Evolutionary conservation across 1,140 invertebrate genomes (phyloP).

Genomic region (Camponotus pennsylvanicus): DNA sequence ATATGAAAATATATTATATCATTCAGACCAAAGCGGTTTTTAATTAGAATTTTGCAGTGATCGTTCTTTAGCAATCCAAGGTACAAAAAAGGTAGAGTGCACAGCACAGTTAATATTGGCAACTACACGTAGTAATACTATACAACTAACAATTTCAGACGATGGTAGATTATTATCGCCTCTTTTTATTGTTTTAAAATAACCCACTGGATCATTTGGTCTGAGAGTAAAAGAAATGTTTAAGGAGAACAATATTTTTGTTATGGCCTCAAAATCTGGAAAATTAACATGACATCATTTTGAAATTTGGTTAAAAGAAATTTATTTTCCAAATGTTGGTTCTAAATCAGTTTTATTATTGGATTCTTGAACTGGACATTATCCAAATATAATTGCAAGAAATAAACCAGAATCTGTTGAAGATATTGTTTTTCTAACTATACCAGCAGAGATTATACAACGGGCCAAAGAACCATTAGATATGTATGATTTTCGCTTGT

Average conservation of each 20-base stretch:
- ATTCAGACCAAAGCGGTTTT: not conserved
- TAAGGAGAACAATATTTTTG: not conserved
- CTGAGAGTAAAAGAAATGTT: not conserved
- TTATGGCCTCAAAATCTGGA: not conserved
- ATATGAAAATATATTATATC: conserved; percentile 11
- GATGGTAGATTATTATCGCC: not conserved
- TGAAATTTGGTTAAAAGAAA: not conserved
- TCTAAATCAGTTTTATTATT: not conserved
- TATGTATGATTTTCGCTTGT: not conserved
- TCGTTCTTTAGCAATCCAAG: not conserved
- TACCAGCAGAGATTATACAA: not conserved
- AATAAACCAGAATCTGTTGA: not conserved
- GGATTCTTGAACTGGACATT: not conserved
- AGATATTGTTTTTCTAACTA: not conserved
- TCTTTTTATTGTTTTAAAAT: conserved; percentile 11
- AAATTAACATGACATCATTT: not conserved
- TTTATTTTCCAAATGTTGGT: not conserved
- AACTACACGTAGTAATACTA: not conserved
- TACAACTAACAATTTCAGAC: not conserved
- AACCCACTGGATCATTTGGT: not conserved
- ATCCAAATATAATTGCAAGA: not conserved
- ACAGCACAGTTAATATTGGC: not conserved
- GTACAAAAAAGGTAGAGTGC: not conserved
- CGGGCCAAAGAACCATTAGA: not conserved
- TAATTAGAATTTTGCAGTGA: not conserved